phyloP scores from a whole-genome alignment of 2,113 vertebrate genomes.

The Ictidomys tridecemlineatus region DNA sequence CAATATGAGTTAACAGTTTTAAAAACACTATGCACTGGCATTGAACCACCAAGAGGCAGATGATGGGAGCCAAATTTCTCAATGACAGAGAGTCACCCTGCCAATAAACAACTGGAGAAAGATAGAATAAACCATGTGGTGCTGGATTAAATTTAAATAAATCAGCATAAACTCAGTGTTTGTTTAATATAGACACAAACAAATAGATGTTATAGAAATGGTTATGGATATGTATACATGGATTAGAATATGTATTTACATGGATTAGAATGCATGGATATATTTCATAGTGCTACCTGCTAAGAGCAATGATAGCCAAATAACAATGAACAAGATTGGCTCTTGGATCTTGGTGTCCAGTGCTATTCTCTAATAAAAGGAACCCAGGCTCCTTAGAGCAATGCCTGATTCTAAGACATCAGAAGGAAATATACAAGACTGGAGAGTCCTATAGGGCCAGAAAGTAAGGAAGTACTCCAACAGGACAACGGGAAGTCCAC shows the following conservation, averaged over 20 bases:
- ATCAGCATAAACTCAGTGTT: neutral
- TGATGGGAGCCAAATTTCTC: neutral
- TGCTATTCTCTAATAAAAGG: neutral
- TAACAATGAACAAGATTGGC: neutral
- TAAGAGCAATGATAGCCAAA: neutral
- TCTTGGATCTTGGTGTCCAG: neutral
- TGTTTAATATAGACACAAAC: neutral
- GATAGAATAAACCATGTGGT: neutral
- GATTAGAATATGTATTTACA: neutral
- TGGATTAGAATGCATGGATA: neutral
- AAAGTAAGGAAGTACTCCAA: neutral
- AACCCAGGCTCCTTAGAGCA: too few species aligned
- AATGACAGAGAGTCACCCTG: neutral
- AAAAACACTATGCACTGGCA: neutral
- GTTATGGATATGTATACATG: neutral
- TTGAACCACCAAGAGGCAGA: neutral
- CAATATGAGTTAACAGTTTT: neutral
- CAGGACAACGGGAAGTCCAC: neutral
- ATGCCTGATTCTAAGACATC: too few species aligned
- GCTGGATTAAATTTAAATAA: neutral
- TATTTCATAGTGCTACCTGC: neutral
- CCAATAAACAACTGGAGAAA: neutral
- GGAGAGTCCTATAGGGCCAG: too few species aligned
- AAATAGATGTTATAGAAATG: neutral
- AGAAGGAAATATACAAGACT: neutral